Conservation (phyloP, 2,888 invertebrate species). For the Xanthia togata region DNA sequence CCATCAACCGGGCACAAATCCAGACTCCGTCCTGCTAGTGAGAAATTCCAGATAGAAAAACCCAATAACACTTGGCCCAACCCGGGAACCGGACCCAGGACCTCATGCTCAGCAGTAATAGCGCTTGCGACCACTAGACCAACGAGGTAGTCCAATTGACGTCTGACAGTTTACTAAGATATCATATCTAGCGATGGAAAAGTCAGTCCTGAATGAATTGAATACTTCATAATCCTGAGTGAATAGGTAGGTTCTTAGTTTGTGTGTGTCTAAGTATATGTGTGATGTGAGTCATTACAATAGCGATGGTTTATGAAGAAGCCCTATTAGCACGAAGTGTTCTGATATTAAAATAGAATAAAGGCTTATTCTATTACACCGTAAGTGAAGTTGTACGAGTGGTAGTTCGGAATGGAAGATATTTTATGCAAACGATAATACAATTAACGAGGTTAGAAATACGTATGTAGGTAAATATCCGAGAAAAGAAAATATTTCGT, state of each 20-base stretch:
- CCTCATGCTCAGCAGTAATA: too few relatives aligned
- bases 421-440: neutral
- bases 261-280: neutral
- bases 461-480: neutral
- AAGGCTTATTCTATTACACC: conserved; percentile 22
- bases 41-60: too few relatives aligned
- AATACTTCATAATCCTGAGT: too few relatives aligned
- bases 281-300: neutral
- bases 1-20: too few relatives aligned
- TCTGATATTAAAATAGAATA: conserved; percentile 44
- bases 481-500: neutral
- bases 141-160: too few relatives aligned
- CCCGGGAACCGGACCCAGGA: too few relatives aligned
- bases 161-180: neutral
- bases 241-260: neutral
- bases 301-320: conserved; percentile 29
- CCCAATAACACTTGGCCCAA: too few relatives aligned
- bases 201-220: neutral
- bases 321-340: conserved; percentile 9
- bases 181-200: neutral
- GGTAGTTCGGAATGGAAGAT: conserved; percentile 12
- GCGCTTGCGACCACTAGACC: too few relatives aligned
- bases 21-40: too few relatives aligned
- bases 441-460: neutral
- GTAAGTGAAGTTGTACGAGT: conserved; percentile 39